Evolutionary conservation across 2,888 invertebrate genomes (phyloP).

Genomic region (Lamproptera curius): DNA sequence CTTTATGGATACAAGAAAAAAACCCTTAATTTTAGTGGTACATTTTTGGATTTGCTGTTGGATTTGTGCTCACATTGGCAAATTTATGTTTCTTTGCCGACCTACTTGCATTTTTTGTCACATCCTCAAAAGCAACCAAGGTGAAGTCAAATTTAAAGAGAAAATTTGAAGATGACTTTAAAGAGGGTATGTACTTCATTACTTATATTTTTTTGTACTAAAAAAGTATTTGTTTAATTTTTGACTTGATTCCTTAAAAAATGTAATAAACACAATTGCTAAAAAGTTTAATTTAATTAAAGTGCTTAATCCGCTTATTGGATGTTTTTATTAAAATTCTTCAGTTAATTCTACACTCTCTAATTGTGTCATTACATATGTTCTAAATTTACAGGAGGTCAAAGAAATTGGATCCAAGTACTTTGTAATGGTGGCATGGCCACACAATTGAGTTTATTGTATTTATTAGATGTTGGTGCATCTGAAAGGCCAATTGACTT

Average conservation of each 20-base stretch:
- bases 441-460: constrained; percentile 85
- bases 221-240: no score
- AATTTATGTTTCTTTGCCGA: constrained; percentile 87
- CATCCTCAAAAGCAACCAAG: constrained; percentile 90
- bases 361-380: constrained; percentile 1
- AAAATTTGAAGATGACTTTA: constrained; percentile 86
- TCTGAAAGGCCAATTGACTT: constrained; percentile 90
- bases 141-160: constrained; percentile 81
- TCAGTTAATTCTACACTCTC: neutral
- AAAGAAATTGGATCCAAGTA: constrained; percentile 93
- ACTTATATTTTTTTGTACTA: no score
- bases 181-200: constrained; percentile 79
- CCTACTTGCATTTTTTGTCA: constrained; percentile 86
- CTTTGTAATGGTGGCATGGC: constrained; percentile 95
- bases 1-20: constrained; percentile 82
- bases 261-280: no score
- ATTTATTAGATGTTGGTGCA: constrained; percentile 87
- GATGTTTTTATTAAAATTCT: no score
- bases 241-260: no score
- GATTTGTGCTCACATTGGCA: constrained; percentile 86
- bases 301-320: no score
- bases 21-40: constrained; percentile 84
- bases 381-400: constrained; percentile 80
- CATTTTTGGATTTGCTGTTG: constrained; percentile 84
- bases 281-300: no score